A percentile compares a stretch with the other conserved stretches of the same genome.
Conservation (phyloP, 2,113 vertebrate genomes). For the Grammomys surdaster region DNA sequence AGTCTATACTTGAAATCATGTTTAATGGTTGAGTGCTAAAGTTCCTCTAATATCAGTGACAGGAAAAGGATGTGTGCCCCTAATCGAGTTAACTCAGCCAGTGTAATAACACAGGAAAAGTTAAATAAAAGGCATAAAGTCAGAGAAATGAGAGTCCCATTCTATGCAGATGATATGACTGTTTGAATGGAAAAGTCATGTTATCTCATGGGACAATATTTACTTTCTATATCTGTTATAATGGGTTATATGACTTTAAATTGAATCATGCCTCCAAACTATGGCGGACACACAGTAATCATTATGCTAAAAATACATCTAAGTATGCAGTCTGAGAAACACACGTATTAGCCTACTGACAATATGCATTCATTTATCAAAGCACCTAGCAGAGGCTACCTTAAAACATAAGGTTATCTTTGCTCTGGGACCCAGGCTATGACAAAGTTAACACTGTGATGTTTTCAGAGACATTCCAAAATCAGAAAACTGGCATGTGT, state of each 20-base stretch:
- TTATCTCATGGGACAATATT: background rate
- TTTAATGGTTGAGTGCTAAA: background rate
- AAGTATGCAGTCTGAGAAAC: conserved; percentile 20
- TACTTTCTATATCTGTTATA: background rate
- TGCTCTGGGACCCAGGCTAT: background rate
- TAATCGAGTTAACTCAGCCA: background rate
- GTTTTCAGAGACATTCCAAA: conserved; percentile 35
- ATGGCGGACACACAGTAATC: background rate
- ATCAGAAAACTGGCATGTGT: background rate
- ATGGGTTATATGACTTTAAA: conserved; percentile 25
- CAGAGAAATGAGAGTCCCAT: background rate
- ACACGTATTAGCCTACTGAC: conserved; percentile 14
- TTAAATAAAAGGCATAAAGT: conserved; percentile 16
- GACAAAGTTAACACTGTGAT: conserved; percentile 3
- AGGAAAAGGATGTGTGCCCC: background rate
- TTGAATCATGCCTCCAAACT: conserved; percentile 29
- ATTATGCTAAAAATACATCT: conserved; percentile 33
- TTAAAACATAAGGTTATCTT: conserved; percentile 50
- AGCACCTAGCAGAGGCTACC: conserved; percentile 1
- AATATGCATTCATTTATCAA: conserved; percentile 48
- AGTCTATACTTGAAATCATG: conserved; percentile 37
- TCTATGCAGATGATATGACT: background rate
- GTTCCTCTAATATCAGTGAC: background rate
- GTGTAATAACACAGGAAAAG: conserved; percentile 16
- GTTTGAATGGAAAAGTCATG: conserved; percentile 31